Conservation (phyloP, 2,888 invertebrate species). For the Venustoraphidia nigricollis region DNA sequence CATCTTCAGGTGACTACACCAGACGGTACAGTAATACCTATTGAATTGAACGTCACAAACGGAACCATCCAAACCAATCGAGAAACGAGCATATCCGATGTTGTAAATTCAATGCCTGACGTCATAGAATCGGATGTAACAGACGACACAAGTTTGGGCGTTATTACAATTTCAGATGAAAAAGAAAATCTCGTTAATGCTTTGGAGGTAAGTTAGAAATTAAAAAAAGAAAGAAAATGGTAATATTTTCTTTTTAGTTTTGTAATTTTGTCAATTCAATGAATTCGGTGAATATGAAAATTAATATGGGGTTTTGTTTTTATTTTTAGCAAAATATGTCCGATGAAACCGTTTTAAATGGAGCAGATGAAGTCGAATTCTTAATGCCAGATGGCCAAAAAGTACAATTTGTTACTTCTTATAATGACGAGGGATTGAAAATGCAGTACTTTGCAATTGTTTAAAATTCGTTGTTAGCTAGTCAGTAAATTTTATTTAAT, state of each 20-base stretch:
- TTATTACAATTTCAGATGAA: not conserved
- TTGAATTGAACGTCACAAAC: slow-evolving; percentile 21
- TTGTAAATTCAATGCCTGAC: slow-evolving; percentile 6
- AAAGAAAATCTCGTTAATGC: not conserved
- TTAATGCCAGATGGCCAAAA: slow-evolving; percentile 39
- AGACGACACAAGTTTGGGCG: not conserved
- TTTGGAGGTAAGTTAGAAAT: too few species aligned
- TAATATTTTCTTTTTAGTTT: too few species aligned
- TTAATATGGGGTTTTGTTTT: not conserved
- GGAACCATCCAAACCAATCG: slow-evolving; percentile 15
- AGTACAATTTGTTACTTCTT: slow-evolving; percentile 42
- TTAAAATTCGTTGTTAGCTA: slow-evolving; percentile 12
- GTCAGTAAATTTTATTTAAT: too few species aligned
- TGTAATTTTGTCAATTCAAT: too few species aligned
- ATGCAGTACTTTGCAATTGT: slow-evolving; percentile 28
- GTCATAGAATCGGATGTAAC: not conserved
- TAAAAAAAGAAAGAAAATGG: too few species aligned
- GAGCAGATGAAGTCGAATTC: slow-evolving; percentile 31
- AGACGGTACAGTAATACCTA: slow-evolving; percentile 28
- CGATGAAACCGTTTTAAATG: slow-evolving; percentile 19
- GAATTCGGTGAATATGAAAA: not conserved
- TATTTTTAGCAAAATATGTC: slow-evolving; percentile 15
- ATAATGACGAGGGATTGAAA: slow-evolving; percentile 30
- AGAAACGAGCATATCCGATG: slow-evolving; percentile 5
- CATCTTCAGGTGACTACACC: slow-evolving; percentile 28